Evolutionary conservation across 2,888 invertebrate genomes (phyloP).

Genomic region (Clistopyga incitator): DNA sequence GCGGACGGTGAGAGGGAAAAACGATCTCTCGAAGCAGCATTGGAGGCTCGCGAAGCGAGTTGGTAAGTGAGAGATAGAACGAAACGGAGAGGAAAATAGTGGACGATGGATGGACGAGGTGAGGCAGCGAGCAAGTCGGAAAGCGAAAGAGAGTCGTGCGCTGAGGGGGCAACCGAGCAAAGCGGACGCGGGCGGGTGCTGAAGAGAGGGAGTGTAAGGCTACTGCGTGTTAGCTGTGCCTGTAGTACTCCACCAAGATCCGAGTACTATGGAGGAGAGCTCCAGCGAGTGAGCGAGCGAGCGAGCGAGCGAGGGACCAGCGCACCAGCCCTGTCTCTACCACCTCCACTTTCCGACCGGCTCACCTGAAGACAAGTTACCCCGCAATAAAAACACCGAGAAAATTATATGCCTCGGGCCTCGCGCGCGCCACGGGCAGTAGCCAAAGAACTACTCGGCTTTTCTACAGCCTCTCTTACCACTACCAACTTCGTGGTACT

Average conservation of each 20-base stretch:
- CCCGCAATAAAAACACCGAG: constrained; percentile 84
- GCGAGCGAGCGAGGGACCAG: constrained; percentile 7
- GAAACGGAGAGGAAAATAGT: constrained; percentile 69
- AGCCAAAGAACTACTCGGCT: constrained; percentile 80
- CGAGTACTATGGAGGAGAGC: background rate
- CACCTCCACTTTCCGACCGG: constrained; percentile 80
- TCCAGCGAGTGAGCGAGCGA: constrained; percentile 7
- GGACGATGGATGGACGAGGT: constrained; percentile 56
- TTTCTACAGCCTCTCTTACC: constrained; percentile 74
- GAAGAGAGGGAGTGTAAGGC: constrained; percentile 74
- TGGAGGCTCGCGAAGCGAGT: constrained; percentile 33
- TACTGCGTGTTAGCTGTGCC: constrained; percentile 83
- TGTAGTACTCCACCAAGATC: constrained; percentile 78
- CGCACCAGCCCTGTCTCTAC: constrained; percentile 66
- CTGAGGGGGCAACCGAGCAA: constrained; percentile 43
- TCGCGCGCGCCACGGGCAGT: constrained; percentile 74
- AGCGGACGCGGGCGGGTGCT: constrained; percentile 55
- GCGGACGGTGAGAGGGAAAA: constrained; percentile 39
- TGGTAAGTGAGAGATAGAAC: constrained; percentile 61
- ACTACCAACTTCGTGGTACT: constrained; percentile 36
- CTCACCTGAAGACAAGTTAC: constrained; percentile 84
- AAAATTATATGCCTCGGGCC: constrained; percentile 83
- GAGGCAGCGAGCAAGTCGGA: constrained; percentile 65
- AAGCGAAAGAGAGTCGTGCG: constrained; percentile 64
- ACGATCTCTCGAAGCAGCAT: constrained; percentile 1